phyloP scores from a whole-genome alignment of 2,797 vertebrate species.

The Sardinella longiceps region DNA sequence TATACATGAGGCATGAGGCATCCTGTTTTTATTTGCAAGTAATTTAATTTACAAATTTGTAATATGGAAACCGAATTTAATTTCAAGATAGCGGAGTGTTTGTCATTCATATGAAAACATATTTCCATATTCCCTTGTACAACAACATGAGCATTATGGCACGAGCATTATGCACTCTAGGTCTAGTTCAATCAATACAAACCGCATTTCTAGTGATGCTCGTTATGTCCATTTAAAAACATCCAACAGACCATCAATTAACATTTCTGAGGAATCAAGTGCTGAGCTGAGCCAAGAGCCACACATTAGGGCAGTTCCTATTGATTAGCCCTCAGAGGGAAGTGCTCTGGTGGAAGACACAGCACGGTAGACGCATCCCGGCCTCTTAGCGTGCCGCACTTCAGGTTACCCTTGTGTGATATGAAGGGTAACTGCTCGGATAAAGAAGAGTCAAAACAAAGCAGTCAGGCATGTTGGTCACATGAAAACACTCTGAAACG shows the following conservation, averaged over 20 bases:
- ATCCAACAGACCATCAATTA: constrained; percentile 78
- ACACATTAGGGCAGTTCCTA: constrained; percentile 75
- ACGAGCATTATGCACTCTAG: constrained; percentile 66
- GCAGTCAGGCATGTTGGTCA: background rate
- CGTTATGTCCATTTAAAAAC: constrained; percentile 79
- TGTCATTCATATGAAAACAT: constrained; percentile 16
- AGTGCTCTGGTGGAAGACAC: constrained; percentile 57
- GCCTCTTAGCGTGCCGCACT: background rate
- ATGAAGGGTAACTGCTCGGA: constrained; percentile 19
- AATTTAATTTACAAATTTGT: constrained; percentile 11
- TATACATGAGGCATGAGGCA: background rate
- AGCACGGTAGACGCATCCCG: background rate
- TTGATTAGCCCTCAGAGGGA: constrained; percentile 75
- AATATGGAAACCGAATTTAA: background rate
- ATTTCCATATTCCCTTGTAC: background rate
- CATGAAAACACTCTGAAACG: constrained; percentile 14
- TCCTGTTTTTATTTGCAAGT: background rate
- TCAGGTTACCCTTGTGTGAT: constrained; percentile 2
- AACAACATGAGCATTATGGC: constrained; percentile 30
- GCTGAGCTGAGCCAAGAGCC: constrained; percentile 81
- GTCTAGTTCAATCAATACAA: constrained; percentile 82
- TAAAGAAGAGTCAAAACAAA: constrained; percentile 18
- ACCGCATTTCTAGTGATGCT: constrained; percentile 78
- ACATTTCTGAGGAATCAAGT: constrained; percentile 80
- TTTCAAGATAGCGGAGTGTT: background rate